phyloP scores from a whole-genome alignment of 2,113 vertebrate genomes.

The Nerophis lumbriciformis region DNA sequence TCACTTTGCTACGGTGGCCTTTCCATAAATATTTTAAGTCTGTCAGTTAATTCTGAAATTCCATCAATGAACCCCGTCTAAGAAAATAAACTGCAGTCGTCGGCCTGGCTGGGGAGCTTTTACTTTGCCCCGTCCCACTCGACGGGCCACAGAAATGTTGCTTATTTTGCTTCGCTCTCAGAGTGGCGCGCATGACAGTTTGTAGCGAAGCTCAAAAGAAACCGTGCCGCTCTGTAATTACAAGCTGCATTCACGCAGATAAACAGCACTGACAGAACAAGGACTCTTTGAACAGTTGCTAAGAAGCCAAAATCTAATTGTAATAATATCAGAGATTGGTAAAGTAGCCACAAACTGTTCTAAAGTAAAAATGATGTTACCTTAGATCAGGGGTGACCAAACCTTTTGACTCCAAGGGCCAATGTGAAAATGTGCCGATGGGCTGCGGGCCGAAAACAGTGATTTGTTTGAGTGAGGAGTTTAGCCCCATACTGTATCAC shows the following conservation, averaged over 20 bases:
- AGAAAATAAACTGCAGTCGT: slow-evolving; percentile 76
- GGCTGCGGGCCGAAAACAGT: no score
- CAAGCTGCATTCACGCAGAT: slow-evolving; percentile 47
- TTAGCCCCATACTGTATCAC: no score
- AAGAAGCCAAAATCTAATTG: background rate
- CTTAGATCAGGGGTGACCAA: no score
- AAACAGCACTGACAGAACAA: slow-evolving; percentile 27
- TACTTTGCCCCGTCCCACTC: slow-evolving; percentile 64
- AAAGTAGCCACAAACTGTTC: no score
- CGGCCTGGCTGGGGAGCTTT: slow-evolving; percentile 57
- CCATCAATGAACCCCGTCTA: slow-evolving; percentile 68
- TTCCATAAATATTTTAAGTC: slow-evolving; percentile 77
- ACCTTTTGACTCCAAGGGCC: no score
- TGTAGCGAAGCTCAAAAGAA: slow-evolving; percentile 61
- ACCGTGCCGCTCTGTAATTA: slow-evolving; percentile 58
- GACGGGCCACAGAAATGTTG: slow-evolving; percentile 65
- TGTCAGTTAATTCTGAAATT: slow-evolving; percentile 78
- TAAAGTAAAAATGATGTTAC: no score
- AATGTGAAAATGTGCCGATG: no score
- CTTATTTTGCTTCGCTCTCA: slow-evolving; percentile 73
- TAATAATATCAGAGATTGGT: background rate
- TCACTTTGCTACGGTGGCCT: slow-evolving; percentile 63
- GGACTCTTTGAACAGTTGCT: slow-evolving; percentile 2
- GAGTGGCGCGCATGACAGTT: slow-evolving; percentile 67
- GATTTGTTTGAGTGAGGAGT: no score